phyloP scores from a whole-genome alignment of 2,113 vertebrate genomes.

The Eretmochelys imbricata region DNA sequence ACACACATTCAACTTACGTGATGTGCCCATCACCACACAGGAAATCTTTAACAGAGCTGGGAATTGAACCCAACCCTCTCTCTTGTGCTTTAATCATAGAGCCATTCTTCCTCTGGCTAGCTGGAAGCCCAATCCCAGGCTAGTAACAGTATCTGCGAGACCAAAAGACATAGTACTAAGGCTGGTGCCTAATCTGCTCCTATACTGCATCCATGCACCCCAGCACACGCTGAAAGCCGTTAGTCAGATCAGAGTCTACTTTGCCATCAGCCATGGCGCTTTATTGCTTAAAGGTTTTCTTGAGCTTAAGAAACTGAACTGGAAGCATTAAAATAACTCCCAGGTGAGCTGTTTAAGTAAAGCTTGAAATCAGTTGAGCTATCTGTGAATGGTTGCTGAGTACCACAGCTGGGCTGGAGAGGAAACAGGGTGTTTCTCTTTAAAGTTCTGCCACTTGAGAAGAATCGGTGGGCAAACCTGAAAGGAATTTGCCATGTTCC shows the following conservation, averaged over 20 bases:
- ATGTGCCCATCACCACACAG: background rate
- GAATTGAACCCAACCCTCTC: background rate
- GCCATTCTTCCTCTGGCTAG: constrained; percentile 29
- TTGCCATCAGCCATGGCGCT: rapidly evolving
- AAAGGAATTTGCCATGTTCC: constrained; percentile 28
- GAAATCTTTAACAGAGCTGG: background rate
- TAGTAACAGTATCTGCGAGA: background rate
- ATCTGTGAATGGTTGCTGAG: constrained; percentile 26
- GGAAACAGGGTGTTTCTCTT: background rate
- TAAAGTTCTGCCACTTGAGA: background rate
- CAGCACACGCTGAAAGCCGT: background rate
- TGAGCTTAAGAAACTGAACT: background rate
- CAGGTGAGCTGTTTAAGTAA: constrained; percentile 25
- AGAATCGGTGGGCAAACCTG: constrained; percentile 38
- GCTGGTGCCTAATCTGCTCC: background rate
- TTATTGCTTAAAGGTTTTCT: background rate
- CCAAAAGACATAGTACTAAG: background rate
- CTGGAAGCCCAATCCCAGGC: background rate
- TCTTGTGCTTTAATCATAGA: constrained; percentile 27
- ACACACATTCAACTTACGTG: background rate
- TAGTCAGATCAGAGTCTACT: rapidly evolving
- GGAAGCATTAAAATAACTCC: constrained; percentile 19
- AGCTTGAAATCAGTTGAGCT: constrained; percentile 44
- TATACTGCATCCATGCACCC: background rate
- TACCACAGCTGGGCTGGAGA: constrained; percentile 27